phyloP scores from a whole-genome alignment of 2,888 invertebrate species.

The Athrips mouffetella region DNA sequence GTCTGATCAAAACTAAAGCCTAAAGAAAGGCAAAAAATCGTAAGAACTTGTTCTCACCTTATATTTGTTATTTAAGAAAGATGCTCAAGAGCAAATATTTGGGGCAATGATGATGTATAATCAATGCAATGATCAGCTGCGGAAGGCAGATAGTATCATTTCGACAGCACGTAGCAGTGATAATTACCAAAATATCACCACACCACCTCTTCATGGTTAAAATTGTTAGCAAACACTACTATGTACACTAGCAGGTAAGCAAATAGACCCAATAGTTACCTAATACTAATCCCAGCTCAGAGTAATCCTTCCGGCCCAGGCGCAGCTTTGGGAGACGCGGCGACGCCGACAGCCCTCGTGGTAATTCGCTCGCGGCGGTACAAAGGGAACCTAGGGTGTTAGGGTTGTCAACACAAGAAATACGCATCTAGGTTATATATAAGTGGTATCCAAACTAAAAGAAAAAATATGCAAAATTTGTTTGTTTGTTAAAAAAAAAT shows the following conservation, averaged over 20 bases:
- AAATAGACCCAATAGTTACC: not conserved
- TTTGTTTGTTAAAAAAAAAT: too few species aligned
- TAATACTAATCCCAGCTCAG: slow-evolving; percentile 55
- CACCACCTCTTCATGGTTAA: not conserved
- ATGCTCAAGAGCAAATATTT: too few species aligned
- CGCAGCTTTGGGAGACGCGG: slow-evolving; percentile 68
- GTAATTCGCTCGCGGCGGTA: slow-evolving; percentile 51
- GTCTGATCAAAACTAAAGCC: too few species aligned
- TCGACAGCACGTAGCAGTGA: not conserved
- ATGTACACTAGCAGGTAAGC: slow-evolving; percentile 1
- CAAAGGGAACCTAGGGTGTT: slow-evolving; percentile 40
- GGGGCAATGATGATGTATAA: too few species aligned
- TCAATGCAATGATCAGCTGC: too few species aligned
- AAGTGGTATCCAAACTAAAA: too few species aligned
- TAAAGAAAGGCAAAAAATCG: too few species aligned
- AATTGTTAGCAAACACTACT: slow-evolving; percentile 8
- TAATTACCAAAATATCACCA: too few species aligned
- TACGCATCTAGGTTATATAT: not conserved
- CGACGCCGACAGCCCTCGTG: slow-evolving; percentile 48
- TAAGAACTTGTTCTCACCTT: too few species aligned
- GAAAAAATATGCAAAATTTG: too few species aligned
- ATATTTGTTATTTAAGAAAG: too few species aligned
- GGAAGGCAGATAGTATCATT: not conserved
- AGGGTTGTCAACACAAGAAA: not conserved
- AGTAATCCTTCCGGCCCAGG: slow-evolving; percentile 66